Evolutionary conservation across 2,888 invertebrate genomes (phyloP), one percentile per base, ranked within the genome.

Genomic region (Fabriciana adippe): DNA sequence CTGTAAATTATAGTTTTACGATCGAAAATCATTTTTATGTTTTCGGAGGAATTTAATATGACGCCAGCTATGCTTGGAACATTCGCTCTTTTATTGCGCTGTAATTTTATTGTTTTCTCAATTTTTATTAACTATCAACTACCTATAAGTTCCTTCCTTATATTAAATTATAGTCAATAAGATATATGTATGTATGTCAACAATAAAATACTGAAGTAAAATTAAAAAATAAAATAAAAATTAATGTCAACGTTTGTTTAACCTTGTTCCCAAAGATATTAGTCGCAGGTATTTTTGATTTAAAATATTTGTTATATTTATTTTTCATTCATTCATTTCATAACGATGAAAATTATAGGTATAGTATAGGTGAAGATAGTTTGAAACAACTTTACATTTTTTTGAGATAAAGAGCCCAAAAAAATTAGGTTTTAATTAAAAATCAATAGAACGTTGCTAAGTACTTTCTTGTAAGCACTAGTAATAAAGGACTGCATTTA

Each of bases 1-100:
- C 90, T 92, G 93, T 92, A 93, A 93, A 93, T 92, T 93, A 92
- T 92, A 86, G 88, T 93, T 92, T 93, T 93, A 93, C 90, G 93
- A 92, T 90, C 92, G 88, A 91, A 92, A 93, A 92, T 92, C 89
- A 92, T 92, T 92, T 92, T 92, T 92, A 92, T 92, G 92, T 89
- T 92, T 92, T 91, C 87, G 87, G 83, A 87, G 85, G 92, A 92
- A 92, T 92, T 92, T 92, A 92, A 92, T 92, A 92, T 92, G 90
- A 88, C 89, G 87, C 89, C 86, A 84, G 90, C 90, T 85, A 90
- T 87, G 90, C 88, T 87, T 85, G 79, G 90, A 86, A 87, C 92
- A 90, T 91, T 91, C 89, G 85, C 81, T 87, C 82, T 89, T 92
- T 92, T 92, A 92, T 87, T 88, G 88, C 86, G 80, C 91, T 92